Conservation (phyloP, 2,797 vertebrate species). For the Distichodus sexfasciatus region DNA sequence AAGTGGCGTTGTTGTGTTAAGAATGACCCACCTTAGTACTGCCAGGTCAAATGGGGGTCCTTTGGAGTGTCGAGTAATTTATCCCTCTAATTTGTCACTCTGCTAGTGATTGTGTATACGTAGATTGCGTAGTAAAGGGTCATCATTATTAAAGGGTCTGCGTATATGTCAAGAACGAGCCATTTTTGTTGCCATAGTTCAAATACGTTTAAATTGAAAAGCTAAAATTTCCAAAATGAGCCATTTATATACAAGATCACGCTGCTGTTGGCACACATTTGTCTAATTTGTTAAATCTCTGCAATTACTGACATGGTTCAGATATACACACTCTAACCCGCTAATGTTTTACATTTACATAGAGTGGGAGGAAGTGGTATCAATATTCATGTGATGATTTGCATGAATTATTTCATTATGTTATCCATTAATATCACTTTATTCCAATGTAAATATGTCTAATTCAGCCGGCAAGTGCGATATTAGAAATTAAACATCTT, state of each 20-base stretch:
- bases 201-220: not conserved
- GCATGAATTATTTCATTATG: constrained; percentile 70
- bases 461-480: constrained; percentile 75
- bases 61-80: too few species aligned
- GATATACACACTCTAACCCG: constrained; percentile 52
- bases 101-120: too few species aligned
- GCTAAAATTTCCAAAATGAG: not conserved
- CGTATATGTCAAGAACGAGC: not conserved
- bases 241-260: constrained; percentile 13
- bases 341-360: constrained; percentile 70
- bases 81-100: too few species aligned
- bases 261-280: constrained; percentile 36
- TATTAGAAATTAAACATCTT: constrained; percentile 62
- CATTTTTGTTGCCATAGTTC: not conserved
- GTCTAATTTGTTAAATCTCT: constrained; percentile 43
- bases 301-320: constrained; percentile 46
- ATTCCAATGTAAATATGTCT: constrained; percentile 77
- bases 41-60: too few species aligned
- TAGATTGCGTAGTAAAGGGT: too few species aligned
- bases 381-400: constrained; percentile 77
- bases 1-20: too few species aligned
- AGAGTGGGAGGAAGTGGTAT: constrained; percentile 72
- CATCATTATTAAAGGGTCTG: too few species aligned
- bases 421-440: constrained; percentile 60
- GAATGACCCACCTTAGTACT: too few species aligned